These are phyloP conservation scores for Caenorhabditis zanzibari DNA, from an alignment of 2,888 invertebrate genomes.

Conservation along the genomic window DNA sequence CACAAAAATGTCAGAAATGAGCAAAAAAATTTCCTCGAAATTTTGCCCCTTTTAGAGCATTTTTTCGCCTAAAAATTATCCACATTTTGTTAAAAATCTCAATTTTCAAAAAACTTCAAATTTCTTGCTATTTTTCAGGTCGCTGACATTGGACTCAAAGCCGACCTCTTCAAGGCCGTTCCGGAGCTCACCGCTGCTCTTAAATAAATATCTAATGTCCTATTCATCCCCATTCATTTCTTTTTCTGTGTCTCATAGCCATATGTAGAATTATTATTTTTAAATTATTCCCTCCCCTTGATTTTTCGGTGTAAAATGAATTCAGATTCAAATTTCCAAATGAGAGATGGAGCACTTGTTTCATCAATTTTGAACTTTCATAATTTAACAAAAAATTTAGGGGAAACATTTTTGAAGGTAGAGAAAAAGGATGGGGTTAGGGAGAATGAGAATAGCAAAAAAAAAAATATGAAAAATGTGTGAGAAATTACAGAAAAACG, in stretches of 20 bases:
- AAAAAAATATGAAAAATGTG: too few species aligned
- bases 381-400: too few species aligned
- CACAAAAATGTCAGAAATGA: too few species aligned
- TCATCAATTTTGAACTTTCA: not conserved
- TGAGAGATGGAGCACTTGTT: too few species aligned
- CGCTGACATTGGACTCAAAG: constrained; percentile 81
- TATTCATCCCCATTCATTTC: not conserved
- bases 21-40: too few species aligned
- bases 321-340: not conserved
- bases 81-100: too few species aligned
- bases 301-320: constrained; percentile 30
- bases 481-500: too few species aligned
- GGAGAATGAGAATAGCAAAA: not conserved
- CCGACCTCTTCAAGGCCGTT: constrained; percentile 83
- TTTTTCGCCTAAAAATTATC: too few species aligned
- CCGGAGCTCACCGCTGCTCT: constrained; percentile 81
- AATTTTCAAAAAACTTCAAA: too few species aligned
- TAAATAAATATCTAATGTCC: constrained; percentile 50
- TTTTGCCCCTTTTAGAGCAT: too few species aligned
- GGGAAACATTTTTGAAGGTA: not conserved
- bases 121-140: constrained; percentile 87
- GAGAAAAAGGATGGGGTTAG: not conserved
- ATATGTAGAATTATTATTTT: constrained; percentile 32
- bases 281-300: constrained; percentile 34
- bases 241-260: not conserved